Evolutionary conservation across 2,888 invertebrate species (phyloP).

Genomic region (Xylocampa areola): DNA sequence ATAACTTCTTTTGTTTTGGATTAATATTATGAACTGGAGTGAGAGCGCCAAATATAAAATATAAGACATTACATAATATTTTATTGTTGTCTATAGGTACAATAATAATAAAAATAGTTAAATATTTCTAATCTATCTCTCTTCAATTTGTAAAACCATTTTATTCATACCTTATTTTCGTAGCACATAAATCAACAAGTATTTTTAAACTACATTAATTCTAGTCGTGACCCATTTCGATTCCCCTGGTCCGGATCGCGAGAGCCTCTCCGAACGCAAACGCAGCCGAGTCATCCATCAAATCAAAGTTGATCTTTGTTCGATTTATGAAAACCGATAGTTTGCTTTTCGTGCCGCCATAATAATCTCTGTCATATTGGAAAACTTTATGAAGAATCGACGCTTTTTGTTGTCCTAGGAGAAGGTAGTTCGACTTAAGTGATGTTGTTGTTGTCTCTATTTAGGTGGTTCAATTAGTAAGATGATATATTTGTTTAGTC

Average conservation of each 20-base stretch:
- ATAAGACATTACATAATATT: too few species aligned
- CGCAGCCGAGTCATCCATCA: constrained; percentile 76
- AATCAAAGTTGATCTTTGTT: constrained; percentile 78
- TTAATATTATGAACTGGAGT: constrained; percentile 1
- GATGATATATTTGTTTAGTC: constrained; percentile 17
- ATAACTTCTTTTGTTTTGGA: neutral
- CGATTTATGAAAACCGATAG: constrained; percentile 82
- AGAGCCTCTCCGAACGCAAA: constrained; percentile 48
- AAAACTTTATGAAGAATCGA: constrained; percentile 72
- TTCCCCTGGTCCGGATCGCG: constrained; percentile 30
- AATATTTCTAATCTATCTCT: too few species aligned
- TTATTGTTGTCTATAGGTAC: too few species aligned
- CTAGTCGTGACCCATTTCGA: constrained; percentile 44
- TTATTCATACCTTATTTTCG: constrained; percentile 20
- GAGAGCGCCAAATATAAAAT: too few species aligned
- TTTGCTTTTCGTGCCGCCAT: constrained; percentile 72
- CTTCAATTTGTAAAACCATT: too few species aligned
- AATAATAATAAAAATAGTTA: too few species aligned
- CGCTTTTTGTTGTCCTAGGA: constrained; percentile 44
- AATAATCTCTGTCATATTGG: constrained; percentile 75
- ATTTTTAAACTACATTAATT: constrained; percentile 49
- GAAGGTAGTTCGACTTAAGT: constrained; percentile 36
- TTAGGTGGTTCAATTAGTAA: constrained; percentile 47
- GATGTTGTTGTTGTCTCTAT: constrained; percentile 42
- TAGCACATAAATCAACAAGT: constrained; percentile 50